These are phyloP conservation scores for Dicrurus megarhynchus DNA, from an alignment of 2,113 vertebrate genomes.

Conservation along the genomic window DNA sequence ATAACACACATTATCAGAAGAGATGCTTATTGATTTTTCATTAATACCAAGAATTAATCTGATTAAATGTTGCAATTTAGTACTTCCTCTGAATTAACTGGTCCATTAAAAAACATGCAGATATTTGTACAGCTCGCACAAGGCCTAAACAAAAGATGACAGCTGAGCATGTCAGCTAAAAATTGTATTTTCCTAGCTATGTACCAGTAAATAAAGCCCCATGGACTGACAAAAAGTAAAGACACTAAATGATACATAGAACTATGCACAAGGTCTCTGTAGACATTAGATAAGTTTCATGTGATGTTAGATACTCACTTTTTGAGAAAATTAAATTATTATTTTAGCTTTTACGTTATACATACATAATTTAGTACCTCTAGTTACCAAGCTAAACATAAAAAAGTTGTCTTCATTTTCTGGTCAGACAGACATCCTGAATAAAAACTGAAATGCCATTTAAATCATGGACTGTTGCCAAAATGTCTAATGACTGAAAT, in stretches of 20 bases:
- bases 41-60: not conserved
- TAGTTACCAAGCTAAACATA: not conserved
- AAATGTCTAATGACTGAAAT: not conserved
- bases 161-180: not conserved
- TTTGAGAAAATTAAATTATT: not conserved
- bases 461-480: not conserved
- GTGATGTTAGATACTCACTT: not conserved
- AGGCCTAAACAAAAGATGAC: not conserved
- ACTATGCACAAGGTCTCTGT: not conserved
- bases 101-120: not conserved
- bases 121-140: not conserved
- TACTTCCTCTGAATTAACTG: not conserved
- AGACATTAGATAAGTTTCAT: not conserved
- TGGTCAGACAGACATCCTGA: not conserved
- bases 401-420: not conserved
- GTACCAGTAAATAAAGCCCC: not conserved
- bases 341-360: not conserved
- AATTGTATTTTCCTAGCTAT: not conserved
- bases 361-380: not conserved
- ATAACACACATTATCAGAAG: not conserved
- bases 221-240: not conserved
- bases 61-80: not conserved
- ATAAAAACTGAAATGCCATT: not conserved
- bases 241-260: not conserved
- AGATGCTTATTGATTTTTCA: not conserved